Percentiles rank a stretch among this genome's conserved stretches.
These are phyloP conservation scores for Festucalex cinctus DNA, from an alignment of 2,113 vertebrate genomes.

Conservation along the genomic window DNA sequence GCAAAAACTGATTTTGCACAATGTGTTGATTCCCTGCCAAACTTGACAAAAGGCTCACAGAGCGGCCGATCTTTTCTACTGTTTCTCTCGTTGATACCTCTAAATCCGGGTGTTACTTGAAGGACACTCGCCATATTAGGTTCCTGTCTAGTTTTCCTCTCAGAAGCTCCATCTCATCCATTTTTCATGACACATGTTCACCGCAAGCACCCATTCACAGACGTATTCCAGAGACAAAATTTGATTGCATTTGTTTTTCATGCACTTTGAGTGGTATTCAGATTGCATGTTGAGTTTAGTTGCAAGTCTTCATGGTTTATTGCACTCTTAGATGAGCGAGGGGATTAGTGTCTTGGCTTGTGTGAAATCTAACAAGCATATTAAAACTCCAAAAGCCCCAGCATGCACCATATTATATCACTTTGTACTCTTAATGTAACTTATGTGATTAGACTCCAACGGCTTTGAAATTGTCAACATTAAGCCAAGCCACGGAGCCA, in stretches of 20 bases:
- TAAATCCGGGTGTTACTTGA: constrained; percentile 58
- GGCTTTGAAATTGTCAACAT: constrained; percentile 3
- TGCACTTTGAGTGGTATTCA: constrained; percentile 1
- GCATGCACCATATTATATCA: constrained; percentile 7
- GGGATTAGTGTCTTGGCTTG: constrained; percentile 30
- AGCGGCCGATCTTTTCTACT: constrained; percentile 21
- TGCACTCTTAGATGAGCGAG: neutral
- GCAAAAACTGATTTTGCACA: constrained; percentile 25
- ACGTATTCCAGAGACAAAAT: constrained; percentile 17
- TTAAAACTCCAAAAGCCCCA: constrained; percentile 7
- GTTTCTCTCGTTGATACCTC: constrained; percentile 36
- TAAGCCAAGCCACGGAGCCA: constrained; percentile 26
- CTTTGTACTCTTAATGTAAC: neutral
- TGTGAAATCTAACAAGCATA: constrained; percentile 22
- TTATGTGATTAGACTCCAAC: neutral
- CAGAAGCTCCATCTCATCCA: constrained; percentile 60
- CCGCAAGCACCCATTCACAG: constrained; percentile 38
- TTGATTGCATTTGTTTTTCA: neutral
- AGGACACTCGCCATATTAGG: constrained; percentile 60
- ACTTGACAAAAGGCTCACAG: constrained; percentile 8
- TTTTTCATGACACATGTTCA: constrained; percentile 61
- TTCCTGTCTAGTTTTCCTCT: constrained; percentile 68
- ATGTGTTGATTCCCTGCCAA: constrained; percentile 16
- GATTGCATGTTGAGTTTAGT: constrained; percentile 1
- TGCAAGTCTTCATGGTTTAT: constrained; percentile 6